Evolutionary conservation across 2,888 invertebrate species (phyloP).

Genomic region (Mesodorylaimus sp.): DNA sequence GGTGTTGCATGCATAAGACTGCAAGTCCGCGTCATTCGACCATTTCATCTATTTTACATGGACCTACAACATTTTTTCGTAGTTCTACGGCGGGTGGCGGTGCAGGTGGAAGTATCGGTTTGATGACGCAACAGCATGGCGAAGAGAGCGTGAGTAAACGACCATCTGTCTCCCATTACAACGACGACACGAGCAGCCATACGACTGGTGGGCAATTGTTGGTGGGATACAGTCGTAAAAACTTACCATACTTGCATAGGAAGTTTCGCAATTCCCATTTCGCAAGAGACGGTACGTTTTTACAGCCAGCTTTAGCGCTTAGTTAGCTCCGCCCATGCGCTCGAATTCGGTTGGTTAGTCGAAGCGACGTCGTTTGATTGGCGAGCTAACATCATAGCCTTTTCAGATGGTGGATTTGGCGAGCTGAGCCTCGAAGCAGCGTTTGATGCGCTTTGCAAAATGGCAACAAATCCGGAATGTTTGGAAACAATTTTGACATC

Average conservation of each 20-base stretch:
- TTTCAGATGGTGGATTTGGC: too few species aligned
- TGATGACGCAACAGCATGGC: background rate
- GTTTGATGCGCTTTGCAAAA: slow-evolving; percentile 38
- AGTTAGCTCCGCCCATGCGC: background rate
- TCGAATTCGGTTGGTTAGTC: background rate
- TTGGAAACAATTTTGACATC: slow-evolving; percentile 39
- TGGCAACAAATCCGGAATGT: slow-evolving; percentile 42
- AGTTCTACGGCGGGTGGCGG: background rate
- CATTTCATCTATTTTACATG: background rate
- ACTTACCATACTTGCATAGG: background rate
- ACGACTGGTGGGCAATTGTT: too few species aligned
- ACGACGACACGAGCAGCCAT: too few species aligned
- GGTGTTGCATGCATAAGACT: background rate
- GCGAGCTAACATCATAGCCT: too few species aligned
- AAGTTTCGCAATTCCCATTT: background rate
- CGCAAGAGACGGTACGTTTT: background rate
- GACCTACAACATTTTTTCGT: background rate
- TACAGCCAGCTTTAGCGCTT: background rate
- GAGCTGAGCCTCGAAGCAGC: slow-evolving; percentile 33
- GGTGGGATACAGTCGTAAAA: background rate
- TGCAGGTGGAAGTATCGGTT: background rate
- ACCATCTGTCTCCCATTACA: too few species aligned
- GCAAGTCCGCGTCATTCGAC: background rate
- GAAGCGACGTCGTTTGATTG: background rate
- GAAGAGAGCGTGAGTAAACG: background rate